These are phyloP conservation scores for Miltochrista miniata DNA, from an alignment of 2,888 invertebrate genomes.

Conservation along the genomic window DNA sequence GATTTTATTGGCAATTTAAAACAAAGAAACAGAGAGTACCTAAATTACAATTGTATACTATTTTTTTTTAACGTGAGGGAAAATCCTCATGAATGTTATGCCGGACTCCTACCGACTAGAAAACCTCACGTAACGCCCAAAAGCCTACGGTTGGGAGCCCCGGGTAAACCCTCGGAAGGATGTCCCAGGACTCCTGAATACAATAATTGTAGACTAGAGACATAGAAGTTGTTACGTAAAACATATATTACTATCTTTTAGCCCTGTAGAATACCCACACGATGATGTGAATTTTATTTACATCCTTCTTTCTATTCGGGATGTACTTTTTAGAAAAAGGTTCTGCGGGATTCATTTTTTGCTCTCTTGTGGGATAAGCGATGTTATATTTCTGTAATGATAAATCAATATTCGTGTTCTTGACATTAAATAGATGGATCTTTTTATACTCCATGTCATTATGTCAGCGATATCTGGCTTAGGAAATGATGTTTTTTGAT, in stretches of 20 bases:
- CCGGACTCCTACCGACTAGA: no score
- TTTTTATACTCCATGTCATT: neutral
- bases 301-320: conserved; percentile 14
- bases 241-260: conserved; percentile 4
- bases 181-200: no score
- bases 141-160: no score
- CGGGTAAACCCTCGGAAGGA: no score
- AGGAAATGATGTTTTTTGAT: no score
- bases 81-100: no score
- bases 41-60: no score
- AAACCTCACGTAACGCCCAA: no score
- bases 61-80: no score
- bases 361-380: neutral
- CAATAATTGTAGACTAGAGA: no score
- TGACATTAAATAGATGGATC: neutral
- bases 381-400: conserved; percentile 2
- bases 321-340: conserved; percentile 2
- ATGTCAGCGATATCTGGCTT: neutral
- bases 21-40: no score
- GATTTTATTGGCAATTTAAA: no score
- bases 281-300: conserved; percentile 22
- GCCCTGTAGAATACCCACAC: conserved; percentile 1
- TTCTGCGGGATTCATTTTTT: conserved; percentile 1
- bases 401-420: neutral
- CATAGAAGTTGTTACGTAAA: conserved; percentile 4